Conservation (phyloP, 2,888 invertebrate species). For the Spodoptera littoralis region DNA sequence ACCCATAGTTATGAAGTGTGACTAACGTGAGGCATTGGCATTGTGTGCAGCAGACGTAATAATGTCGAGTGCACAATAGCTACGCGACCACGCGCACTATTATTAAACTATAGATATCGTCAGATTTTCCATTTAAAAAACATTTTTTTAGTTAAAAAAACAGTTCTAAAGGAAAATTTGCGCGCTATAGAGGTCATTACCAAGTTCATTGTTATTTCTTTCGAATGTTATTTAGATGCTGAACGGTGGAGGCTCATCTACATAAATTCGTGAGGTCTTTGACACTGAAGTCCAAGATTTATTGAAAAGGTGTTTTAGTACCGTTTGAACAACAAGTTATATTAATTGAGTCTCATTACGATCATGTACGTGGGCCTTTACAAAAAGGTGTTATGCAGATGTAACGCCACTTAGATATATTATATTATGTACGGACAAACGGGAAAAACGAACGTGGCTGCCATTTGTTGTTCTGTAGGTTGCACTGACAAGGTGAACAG, state of each 20-base stretch:
- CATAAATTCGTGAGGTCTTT: conserved; percentile 13
- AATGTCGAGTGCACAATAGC: conserved; percentile 23
- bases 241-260: not conserved
- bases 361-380: conserved; percentile 17
- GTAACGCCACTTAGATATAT: conserved; percentile 14
- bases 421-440: conserved; percentile 11
- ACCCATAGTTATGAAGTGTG: conserved; percentile 25
- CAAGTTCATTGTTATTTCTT: conserved; percentile 30
- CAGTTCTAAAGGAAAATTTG: conserved; percentile 12
- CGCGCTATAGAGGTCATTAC: conserved; percentile 18
- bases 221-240: conserved; percentile 15
- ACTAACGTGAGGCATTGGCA: conserved; percentile 24
- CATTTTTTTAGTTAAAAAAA: conserved; percentile 6
- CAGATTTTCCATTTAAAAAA: not conserved
- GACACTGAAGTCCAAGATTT: conserved; percentile 26
- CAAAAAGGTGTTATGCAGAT: conserved; percentile 49
- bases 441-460: conserved; percentile 24
- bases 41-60: conserved; percentile 25
- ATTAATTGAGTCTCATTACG: conserved; percentile 27
- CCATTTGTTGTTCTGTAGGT: conserved; percentile 31
- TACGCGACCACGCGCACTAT: conserved; percentile 17
- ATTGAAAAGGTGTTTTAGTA: conserved; percentile 16
- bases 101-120: conserved; percentile 21
- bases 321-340: conserved; percentile 6
- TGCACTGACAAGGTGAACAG: conserved; percentile 41